Evolutionary conservation across 2,888 invertebrate genomes (phyloP).

Genomic region (Drosophila rubida): DNA sequence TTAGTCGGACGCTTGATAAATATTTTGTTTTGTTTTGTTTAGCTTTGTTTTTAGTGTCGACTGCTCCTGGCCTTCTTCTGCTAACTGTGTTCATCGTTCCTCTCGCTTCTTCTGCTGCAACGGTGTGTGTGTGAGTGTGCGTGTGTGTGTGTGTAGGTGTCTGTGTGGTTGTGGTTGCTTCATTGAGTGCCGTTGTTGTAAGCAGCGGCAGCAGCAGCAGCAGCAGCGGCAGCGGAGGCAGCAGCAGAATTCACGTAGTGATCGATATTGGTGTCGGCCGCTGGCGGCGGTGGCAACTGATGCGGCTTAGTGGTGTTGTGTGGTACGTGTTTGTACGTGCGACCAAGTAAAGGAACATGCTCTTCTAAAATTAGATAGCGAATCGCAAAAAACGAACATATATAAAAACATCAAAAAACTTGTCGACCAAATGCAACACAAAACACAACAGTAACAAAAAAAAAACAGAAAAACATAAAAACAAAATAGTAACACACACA

Average conservation of each 20-base stretch:
- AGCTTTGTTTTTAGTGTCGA: slow-evolving; percentile 1
- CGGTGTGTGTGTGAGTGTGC: slow-evolving; percentile 8
- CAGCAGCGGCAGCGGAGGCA: slow-evolving; percentile 16
- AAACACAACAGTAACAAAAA: background rate
- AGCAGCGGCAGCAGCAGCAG: slow-evolving; percentile 34
- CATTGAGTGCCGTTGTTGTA: slow-evolving; percentile 31
- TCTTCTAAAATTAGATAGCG: slow-evolving; percentile 85
- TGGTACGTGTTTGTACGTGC: slow-evolving; percentile 81
- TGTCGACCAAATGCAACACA: background rate
- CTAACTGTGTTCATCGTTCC: too few species aligned
- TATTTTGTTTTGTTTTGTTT: background rate
- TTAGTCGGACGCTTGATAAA: slow-evolving; percentile 4
- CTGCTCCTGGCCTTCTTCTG: slow-evolving; percentile 20
- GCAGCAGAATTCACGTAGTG: slow-evolving; percentile 27
- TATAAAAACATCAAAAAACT: slow-evolving; percentile 29
- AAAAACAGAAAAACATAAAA: slow-evolving; percentile 11
- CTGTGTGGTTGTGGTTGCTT: slow-evolving; percentile 13
- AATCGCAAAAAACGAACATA: slow-evolving; percentile 63
- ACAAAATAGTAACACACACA: background rate
- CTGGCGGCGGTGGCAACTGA: slow-evolving; percentile 17
- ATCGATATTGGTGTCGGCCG: slow-evolving; percentile 54
- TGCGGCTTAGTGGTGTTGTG: slow-evolving; percentile 12
- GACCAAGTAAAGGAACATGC: slow-evolving; percentile 86
- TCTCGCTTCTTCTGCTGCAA: background rate
- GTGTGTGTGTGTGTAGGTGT: slow-evolving; percentile 17